These are phyloP conservation scores for Drosophila koepferae DNA, from an alignment of 2,888 invertebrate genomes.

Conservation along the genomic window DNA sequence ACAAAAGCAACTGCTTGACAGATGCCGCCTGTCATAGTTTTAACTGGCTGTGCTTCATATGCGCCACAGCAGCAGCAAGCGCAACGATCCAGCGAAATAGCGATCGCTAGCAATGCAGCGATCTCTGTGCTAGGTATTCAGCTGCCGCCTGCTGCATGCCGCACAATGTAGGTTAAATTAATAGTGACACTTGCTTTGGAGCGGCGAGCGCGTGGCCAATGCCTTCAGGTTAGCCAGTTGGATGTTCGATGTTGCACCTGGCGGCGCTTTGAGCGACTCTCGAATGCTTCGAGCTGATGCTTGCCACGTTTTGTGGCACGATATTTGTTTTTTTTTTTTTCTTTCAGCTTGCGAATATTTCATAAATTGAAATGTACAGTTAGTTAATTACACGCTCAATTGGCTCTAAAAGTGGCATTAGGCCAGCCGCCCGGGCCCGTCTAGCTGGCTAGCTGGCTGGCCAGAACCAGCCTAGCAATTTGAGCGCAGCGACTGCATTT, in stretches of 20 bases:
- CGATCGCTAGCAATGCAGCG: conserved; percentile 10
- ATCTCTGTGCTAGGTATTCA: not conserved
- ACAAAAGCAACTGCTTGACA: conserved; percentile 39
- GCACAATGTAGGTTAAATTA: conserved; percentile 82
- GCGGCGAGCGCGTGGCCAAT: conserved; percentile 53
- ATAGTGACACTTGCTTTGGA: conserved; percentile 78
- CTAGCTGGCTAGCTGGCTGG: not conserved
- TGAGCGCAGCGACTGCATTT: conserved; percentile 52
- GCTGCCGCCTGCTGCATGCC: conserved; percentile 23
- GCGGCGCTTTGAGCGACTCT: conserved; percentile 49
- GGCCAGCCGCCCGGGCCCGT: conserved; percentile 26
- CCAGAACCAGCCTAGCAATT: conserved; percentile 54
- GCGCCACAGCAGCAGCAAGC: conserved; percentile 19
- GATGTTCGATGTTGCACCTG: conserved; percentile 55
- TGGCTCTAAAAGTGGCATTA: conserved; percentile 74
- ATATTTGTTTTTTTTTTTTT: conserved; percentile 22
- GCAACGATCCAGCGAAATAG: not conserved
- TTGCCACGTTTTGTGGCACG: conserved; percentile 34
- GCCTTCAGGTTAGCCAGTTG: conserved; percentile 38
- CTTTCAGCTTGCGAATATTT: conserved; percentile 57
- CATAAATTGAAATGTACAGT: conserved; percentile 80
- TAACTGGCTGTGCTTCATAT: conserved; percentile 58
- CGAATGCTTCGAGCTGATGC: not conserved
- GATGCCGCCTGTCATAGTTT: conserved; percentile 66
- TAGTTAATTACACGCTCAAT: conserved; percentile 80